Evolutionary conservation across 2,113 vertebrate species (phyloP), one percentile per base, ranked within the genome.

Genomic region (Pedetes capensis): DNA sequence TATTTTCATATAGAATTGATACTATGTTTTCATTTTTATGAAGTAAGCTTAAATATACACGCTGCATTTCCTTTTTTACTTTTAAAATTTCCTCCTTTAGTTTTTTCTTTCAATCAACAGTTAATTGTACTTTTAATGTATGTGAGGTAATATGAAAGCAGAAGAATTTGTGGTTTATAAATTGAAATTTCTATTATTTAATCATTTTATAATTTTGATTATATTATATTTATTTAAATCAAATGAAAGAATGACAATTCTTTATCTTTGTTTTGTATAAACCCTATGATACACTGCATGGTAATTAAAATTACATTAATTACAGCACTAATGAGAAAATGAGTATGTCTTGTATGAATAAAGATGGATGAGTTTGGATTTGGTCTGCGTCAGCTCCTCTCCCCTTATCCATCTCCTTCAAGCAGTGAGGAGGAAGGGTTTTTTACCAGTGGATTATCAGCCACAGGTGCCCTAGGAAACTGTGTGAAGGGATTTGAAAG

Each of bases 351-450:
- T 68, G 2, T 20, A 72, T 44, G 14, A 61, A 5, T 2, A 22
- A 57, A 91, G 93, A 96, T 87, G 39, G 75, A 75, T 84, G 89
- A 87, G 74, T 34, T 89, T 63, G 37, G 32, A 11, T 10, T 86
- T 74, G 29, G 18, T 86, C 6, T 92, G 22, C 47, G 18, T 89
- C 47, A 44, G 0, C 34, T 76, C 23, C 51, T 63, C n/a, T 87
- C 18, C 29, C 17, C 68, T 68, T 76, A 94, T 64, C 76, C 49
- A 87, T 90, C 90, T 83, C 76, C 32, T 75, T 84, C 55, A 93
- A 44, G 11, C 42, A 59, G 68, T 69, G 59, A 44, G 16, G 55
- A 51, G 18, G 47, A 81, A 55, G 47, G 3, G n/a, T n/a, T 32
- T 17, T 63, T 59, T 74, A 64, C 68, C 4, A 91, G 66, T 94